Evolutionary conservation across 1,140 invertebrate genomes (phyloP), one percentile per base, ranked within the genome.

Genomic region (Drosophila seguyi): DNA sequence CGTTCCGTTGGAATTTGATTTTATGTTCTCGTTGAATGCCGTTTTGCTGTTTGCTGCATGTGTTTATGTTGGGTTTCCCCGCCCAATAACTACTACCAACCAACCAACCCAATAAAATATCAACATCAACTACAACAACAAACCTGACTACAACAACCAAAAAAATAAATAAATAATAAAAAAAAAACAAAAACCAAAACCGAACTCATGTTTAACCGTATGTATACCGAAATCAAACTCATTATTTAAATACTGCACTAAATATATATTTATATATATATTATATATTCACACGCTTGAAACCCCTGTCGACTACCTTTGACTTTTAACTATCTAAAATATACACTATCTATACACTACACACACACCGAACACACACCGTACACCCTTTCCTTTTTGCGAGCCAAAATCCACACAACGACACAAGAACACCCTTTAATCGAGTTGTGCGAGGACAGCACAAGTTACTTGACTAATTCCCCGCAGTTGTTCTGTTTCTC

Each of bases 401-500:
- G 68, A 63, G 39, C 48, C 18, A 47, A 47, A 57, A 42, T n/a
- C n/a, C 47, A 69, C 52, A 42, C 63, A 22, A 50, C 20, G 31
- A 69, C 34, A 60, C 68, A 63, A 20, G 18, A 10, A 34, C 3
- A 50, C 47, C 25, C 8, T 27, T 29, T 1, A 6, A 34, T 58
- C 58, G 52, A 75, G 34, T 45, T 85, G 74, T 66, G 27, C 58
- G 86, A 91, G 91, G 92, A 84, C 91, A 92, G 85, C 88, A 75
- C 77, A 72, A 82, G 79, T 92, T 90, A 93, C 90, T 91, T 74
- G 77, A 83, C 92, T 93, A 92, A 93, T 94, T 95, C 94, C 20
- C 27, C 36, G 93, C 94, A 96, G 95, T 94, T 95, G 93, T 96
- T 95, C 94, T 96, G 95, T 94, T 95, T 95, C 94, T 96, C 95